Base-by-base conservation (phyloP, 2,113 vertebrate species). In the Brevimyrus niger region DNA sequence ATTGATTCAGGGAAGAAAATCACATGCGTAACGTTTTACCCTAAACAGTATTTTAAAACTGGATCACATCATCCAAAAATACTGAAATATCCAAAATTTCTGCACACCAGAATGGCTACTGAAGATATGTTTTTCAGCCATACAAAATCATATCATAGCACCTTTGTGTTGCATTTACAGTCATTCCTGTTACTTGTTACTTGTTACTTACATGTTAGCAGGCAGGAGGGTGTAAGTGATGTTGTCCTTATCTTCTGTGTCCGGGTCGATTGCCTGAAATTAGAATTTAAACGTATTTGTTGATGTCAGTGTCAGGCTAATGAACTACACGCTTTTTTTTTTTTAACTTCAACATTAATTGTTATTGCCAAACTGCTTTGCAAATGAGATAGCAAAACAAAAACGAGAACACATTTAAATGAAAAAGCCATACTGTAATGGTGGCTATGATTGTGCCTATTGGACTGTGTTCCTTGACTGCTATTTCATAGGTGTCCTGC, bases 161-260 rank as follows among this genome's bases (percentile, higher is more conserved):
- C 3, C 27, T 69, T 69, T 10, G 31, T 69, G 61, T 31, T 69
- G 35, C 73, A 80, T 42, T 80, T 42, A 80, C 73, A 80, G 31
- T 87, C 6, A 23, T 38, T 19, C 15, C 31, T 35, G 23, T n/a
- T n/a, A n/a, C n/a, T n/a, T n/a, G n/a, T n/a, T n/a, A n/a, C n/a
- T n/a, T n/a, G n/a, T n/a, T n/a, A 55, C 96, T 0, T 96, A 99
- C 98, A 98, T 97, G 90, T 88, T 96, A 0, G 96, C 95, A 0
- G 97, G 96, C 69, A 97, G 94, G 90, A 99, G 95, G 51, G 55
- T 94, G 92, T 99, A 99, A 58, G 95, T 97, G 91, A 99, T 93
- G 0, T 47, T 93, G 80, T 93, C 96, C 90, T 93, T 50, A 84
- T 95, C 92, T 9, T 97, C 96, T 0, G 94, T 96, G 91, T 99